Percentiles rank a stretch among this genome's conserved stretches.
Conservation (phyloP, 2,888 invertebrate species). For the Glomeris marginata region DNA sequence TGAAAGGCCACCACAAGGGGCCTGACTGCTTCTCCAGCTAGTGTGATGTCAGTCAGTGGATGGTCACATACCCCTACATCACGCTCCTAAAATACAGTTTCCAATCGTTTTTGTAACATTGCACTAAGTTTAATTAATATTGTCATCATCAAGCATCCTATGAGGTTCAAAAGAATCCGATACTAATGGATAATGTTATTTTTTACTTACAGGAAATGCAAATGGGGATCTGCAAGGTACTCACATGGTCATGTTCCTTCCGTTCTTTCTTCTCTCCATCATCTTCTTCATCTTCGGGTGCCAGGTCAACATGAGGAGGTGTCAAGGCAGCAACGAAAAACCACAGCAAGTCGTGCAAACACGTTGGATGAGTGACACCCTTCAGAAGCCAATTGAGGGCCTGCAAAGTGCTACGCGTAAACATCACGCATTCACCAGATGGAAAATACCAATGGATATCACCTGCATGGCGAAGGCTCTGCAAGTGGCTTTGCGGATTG, state of each 20-base stretch:
- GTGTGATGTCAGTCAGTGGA: constrained; percentile 59
- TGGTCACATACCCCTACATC: constrained; percentile 47
- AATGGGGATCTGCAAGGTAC: not conserved
- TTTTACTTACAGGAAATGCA: too few species aligned
- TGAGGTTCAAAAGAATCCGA: not conserved
- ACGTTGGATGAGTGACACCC: constrained; percentile 76
- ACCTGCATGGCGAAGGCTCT: constrained; percentile 71
- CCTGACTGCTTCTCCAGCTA: constrained; percentile 44
- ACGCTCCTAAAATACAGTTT: constrained; percentile 15
- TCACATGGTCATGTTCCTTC: constrained; percentile 20
- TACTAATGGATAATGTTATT: not conserved
- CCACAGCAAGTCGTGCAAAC: constrained; percentile 91
- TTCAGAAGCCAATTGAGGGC: constrained; percentile 89
- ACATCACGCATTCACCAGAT: not conserved
- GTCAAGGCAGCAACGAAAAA: constrained; percentile 82
- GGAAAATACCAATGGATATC: constrained; percentile 2
- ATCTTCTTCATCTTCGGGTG: constrained; percentile 41
- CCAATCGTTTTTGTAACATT: too few species aligned
- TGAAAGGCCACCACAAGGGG: constrained; percentile 59
- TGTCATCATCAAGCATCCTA: too few species aligned
- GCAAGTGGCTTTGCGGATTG: constrained; percentile 47
- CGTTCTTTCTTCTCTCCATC: constrained; percentile 20
- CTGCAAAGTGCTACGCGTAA: constrained; percentile 27
- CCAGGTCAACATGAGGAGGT: constrained; percentile 30
- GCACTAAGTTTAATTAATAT: too few species aligned